phyloP scores from a whole-genome alignment of 2,113 vertebrate genomes.

The Oryzias melastigma region DNA sequence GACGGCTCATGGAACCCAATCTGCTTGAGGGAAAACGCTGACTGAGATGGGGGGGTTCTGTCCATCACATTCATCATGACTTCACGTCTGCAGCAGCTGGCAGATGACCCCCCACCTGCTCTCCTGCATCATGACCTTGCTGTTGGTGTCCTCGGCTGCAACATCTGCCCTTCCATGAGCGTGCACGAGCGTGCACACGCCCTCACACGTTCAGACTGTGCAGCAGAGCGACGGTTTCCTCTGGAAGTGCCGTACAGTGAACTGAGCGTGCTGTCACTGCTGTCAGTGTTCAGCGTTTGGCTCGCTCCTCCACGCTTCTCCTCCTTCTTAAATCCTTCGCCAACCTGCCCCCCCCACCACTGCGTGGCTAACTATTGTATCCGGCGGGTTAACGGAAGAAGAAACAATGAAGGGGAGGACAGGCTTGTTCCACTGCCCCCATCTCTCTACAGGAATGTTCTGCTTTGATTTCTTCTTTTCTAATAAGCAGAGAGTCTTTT shows the following conservation, averaged over 20 bases:
- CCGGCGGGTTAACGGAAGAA: slow-evolving; percentile 8
- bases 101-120: slow-evolving; percentile 30
- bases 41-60: slow-evolving; percentile 62
- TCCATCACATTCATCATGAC: slow-evolving; percentile 64
- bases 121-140: slow-evolving; percentile 46
- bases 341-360: slow-evolving; percentile 49
- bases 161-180: slow-evolving; percentile 2
- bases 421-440: slow-evolving; percentile 59
- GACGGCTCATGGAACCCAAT: slow-evolving; percentile 71
- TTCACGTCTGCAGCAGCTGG: slow-evolving; percentile 40
- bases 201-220: not conserved
- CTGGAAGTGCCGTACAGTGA: slow-evolving; percentile 15
- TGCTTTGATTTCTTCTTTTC: slow-evolving; percentile 70
- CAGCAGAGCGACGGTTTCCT: slow-evolving; percentile 7
- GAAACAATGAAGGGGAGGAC: slow-evolving; percentile 50
- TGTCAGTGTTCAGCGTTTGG: slow-evolving; percentile 22
- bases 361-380: slow-evolving; percentile 57
- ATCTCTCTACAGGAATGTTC: slow-evolving; percentile 62
- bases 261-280: not conserved
- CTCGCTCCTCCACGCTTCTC: slow-evolving; percentile 37
- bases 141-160: slow-evolving; percentile 30
- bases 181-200: no score
- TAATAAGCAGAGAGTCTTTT: slow-evolving; percentile 69
- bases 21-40: slow-evolving; percentile 68
- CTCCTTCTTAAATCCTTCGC: slow-evolving; percentile 55